These are phyloP conservation scores for Geotrupes spiniger DNA, from an alignment of 2,888 invertebrate species.

Conservation along the genomic window DNA sequence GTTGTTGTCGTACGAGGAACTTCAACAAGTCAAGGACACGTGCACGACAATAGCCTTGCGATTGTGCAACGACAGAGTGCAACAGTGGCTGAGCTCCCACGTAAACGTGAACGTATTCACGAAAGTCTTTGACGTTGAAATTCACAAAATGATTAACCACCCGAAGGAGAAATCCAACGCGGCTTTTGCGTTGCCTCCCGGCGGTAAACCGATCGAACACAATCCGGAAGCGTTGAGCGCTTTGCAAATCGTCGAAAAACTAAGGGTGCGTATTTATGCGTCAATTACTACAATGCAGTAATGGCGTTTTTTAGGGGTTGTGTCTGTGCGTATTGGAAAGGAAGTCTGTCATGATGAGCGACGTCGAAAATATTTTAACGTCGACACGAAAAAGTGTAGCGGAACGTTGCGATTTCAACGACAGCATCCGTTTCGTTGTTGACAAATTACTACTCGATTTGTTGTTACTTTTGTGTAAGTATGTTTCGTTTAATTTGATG, in stretches of 20 bases:
- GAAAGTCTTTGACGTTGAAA: constrained; percentile 43
- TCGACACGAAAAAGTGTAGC: constrained; percentile 28
- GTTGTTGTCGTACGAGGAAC: constrained; percentile 55
- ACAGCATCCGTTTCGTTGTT: constrained; percentile 33
- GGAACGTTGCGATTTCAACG: constrained; percentile 43
- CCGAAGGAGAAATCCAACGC: constrained; percentile 28
- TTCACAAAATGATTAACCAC: constrained; percentile 29
- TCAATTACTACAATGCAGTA: no score
- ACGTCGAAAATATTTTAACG: background rate
- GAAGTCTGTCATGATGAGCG: no score
- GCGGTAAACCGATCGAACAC: constrained; percentile 34
- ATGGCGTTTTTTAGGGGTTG: no score
- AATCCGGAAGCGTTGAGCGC: constrained; percentile 35
- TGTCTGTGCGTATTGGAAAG: no score
- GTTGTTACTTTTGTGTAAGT: constrained; percentile 38
- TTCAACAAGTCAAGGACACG: constrained; percentile 51
- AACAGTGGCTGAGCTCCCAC: constrained; percentile 58
- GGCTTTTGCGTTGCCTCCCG: constrained; percentile 27
- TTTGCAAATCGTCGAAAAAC: constrained; percentile 36
- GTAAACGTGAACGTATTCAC: constrained; percentile 43
- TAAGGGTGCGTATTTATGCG: constrained; percentile 33
- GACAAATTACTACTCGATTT: constrained; percentile 38
- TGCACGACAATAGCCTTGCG: constrained; percentile 54
- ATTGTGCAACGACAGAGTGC: constrained; percentile 53
- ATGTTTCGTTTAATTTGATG: constrained; percentile 2